A percentile compares a stretch with the other conserved stretches of the same genome.
Conservation (phyloP, 2,113 vertebrate genomes). For the Nannobrachium achirus region DNA sequence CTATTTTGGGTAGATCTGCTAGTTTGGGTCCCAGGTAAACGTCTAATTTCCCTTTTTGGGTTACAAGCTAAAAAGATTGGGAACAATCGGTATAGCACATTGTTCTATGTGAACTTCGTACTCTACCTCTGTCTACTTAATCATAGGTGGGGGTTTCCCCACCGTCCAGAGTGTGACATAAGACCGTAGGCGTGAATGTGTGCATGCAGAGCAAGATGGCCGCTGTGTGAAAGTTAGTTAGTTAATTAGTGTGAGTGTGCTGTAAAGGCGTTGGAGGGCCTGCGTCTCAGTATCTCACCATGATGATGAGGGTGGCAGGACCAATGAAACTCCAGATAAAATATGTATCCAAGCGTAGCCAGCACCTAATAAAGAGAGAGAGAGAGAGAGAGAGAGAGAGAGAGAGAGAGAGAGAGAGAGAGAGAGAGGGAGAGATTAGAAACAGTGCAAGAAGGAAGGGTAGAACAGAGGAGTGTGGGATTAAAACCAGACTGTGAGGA, state of each 20-base stretch:
- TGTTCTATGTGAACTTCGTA: too few species aligned
- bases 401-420: constrained; percentile 29
- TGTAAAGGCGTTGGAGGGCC: constrained; percentile 13
- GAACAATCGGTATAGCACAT: too few species aligned
- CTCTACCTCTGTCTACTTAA: too few species aligned
- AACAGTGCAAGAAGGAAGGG: background rate
- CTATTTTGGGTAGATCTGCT: too few species aligned
- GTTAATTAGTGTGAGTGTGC: constrained; percentile 11
- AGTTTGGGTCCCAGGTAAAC: too few species aligned
- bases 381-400: constrained; percentile 7
- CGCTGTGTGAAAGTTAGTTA: background rate
- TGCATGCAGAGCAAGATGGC: background rate
- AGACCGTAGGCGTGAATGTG: background rate
- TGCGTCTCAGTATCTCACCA: constrained; percentile 83
- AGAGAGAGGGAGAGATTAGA: constrained; percentile 40
- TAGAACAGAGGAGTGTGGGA: constrained; percentile 21
- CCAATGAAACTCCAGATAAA: constrained; percentile 99
- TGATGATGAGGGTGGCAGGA: constrained; percentile 98
- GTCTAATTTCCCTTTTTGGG: too few species aligned
- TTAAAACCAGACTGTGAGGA: constrained; percentile 62
- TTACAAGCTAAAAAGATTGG: too few species aligned
- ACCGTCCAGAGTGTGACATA: too few species aligned
- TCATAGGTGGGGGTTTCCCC: too few species aligned
- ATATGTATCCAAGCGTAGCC: constrained; percentile 98
- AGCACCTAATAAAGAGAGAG: constrained; percentile 89